Conservation (phyloP, 1,140 invertebrate genomes). For the Penaeus vannamei region DNA sequence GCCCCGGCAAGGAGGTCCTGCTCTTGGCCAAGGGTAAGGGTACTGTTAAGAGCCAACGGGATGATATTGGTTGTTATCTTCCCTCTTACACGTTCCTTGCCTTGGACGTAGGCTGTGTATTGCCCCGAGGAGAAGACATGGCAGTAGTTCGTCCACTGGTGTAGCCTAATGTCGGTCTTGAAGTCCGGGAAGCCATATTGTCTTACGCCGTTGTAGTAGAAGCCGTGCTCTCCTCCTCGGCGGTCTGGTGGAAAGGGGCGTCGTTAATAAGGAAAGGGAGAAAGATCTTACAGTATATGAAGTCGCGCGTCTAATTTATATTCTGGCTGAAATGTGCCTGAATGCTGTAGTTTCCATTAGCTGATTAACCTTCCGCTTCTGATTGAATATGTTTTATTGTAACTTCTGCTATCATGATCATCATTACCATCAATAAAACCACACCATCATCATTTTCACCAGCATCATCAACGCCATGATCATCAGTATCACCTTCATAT, state of each 20-base stretch:
- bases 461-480: too few species aligned
- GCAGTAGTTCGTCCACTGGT: conserved; percentile 53
- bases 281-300: too few species aligned
- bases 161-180: conserved; percentile 24
- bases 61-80: neutral
- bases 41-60: conserved; percentile 24
- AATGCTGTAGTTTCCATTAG: too few species aligned
- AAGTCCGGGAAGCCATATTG: conserved; percentile 47
- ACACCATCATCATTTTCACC: too few species aligned
- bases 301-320: too few species aligned
- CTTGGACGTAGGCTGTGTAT: conserved; percentile 36
- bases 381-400: too few species aligned
- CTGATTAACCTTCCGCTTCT: too few species aligned
- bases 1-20: conserved; percentile 38
- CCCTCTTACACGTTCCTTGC: conserved; percentile 23
- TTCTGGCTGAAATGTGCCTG: too few species aligned
- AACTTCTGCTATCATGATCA: too few species aligned
- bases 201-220: conserved; percentile 57
- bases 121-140: conserved; percentile 31
- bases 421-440: too few species aligned
- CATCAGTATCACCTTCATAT: too few species aligned
- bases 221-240: conserved; percentile 32
- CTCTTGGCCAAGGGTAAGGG: conserved; percentile 49
- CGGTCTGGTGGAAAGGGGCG: neutral
- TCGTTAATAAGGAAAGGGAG: too few species aligned